A percentile compares a stretch with the other conserved stretches of the same genome.
Conservation (phyloP, 2,113 vertebrate species). For the Probosciger aterrimus region DNA sequence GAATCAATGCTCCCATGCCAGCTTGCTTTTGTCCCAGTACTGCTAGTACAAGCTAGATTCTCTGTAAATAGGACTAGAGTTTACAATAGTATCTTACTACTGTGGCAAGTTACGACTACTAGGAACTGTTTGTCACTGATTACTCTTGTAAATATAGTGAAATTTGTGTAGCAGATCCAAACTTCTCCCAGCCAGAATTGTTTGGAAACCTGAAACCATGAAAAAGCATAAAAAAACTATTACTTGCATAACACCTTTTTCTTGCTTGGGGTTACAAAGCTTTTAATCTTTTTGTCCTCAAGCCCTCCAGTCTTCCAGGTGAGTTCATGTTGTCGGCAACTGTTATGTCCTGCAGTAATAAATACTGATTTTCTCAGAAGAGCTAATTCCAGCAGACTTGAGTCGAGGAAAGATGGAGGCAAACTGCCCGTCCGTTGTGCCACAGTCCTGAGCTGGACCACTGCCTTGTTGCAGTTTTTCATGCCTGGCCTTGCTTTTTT, state of each 20-base stretch:
- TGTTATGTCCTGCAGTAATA: not conserved
- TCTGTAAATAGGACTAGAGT: not conserved
- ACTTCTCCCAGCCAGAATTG: not conserved
- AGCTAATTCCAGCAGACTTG: not conserved
- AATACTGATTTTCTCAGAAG: not conserved
- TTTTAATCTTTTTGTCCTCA: not conserved
- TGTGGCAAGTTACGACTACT: not conserved
- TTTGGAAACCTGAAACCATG: not conserved
- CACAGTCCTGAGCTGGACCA: not conserved
- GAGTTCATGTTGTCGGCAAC: not conserved
- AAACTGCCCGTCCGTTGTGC: not conserved
- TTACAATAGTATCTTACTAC: not conserved
- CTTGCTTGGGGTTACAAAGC: not conserved
- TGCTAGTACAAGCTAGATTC: not conserved
- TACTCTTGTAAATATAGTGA: not conserved
- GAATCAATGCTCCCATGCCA: not conserved
- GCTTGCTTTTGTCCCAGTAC: not conserved
- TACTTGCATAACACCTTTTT: not conserved
- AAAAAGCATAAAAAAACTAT: not conserved
- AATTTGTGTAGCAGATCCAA: not conserved
- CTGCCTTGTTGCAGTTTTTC: not conserved
- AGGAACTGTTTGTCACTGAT: not conserved
- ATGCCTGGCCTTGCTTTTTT: not conserved
- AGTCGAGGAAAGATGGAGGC: rapidly evolving
- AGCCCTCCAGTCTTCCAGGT: not conserved